A percentile compares a stretch with the other conserved stretches of the same genome.
Conservation (phyloP, 2,888 invertebrate species). For the Andrena flavipes region DNA sequence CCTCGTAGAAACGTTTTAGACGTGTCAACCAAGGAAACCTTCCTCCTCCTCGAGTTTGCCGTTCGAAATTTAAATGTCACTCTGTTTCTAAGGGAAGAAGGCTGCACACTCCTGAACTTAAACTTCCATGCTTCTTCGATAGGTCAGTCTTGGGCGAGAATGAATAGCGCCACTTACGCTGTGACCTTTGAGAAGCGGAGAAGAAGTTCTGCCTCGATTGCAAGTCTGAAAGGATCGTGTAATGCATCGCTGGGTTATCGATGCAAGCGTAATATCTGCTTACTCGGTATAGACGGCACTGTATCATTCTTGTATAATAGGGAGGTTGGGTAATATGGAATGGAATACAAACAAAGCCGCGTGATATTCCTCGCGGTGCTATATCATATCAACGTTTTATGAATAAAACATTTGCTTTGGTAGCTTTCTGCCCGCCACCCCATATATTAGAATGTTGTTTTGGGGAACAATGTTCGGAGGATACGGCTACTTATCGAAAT, state of each 20-base stretch:
- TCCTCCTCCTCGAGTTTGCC: background rate
- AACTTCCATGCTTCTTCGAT: slow-evolving; percentile 12
- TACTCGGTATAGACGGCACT: slow-evolving; percentile 37
- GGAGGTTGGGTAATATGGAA: slow-evolving; percentile 56
- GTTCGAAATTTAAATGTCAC: slow-evolving; percentile 39
- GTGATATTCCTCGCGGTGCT: slow-evolving; percentile 53
- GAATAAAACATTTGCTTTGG: slow-evolving; percentile 60
- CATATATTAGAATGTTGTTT: slow-evolving; percentile 55
- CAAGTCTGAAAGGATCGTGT: slow-evolving; percentile 8
- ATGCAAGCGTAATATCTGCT: slow-evolving; percentile 36
- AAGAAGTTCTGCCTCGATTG: background rate
- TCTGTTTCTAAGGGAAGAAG: slow-evolving; percentile 3
- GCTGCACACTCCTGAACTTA: slow-evolving; percentile 1
- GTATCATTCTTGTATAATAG: slow-evolving; percentile 57
- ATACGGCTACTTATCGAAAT: slow-evolving; percentile 48
- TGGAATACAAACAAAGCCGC: slow-evolving; percentile 61
- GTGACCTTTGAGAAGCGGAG: slow-evolving; percentile 33
- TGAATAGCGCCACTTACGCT: background rate
- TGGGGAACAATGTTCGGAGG: slow-evolving; percentile 41
- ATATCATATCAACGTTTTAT: slow-evolving; percentile 61
- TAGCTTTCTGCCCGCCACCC: slow-evolving; percentile 39
- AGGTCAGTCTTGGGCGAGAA: slow-evolving; percentile 18
- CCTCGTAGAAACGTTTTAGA: too few relatives aligned
- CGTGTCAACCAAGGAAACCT: background rate
- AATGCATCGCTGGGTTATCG: slow-evolving; percentile 35